These are phyloP conservation scores for Ethmia dodecea DNA, from an alignment of 2,888 invertebrate genomes.

Conservation along the genomic window DNA sequence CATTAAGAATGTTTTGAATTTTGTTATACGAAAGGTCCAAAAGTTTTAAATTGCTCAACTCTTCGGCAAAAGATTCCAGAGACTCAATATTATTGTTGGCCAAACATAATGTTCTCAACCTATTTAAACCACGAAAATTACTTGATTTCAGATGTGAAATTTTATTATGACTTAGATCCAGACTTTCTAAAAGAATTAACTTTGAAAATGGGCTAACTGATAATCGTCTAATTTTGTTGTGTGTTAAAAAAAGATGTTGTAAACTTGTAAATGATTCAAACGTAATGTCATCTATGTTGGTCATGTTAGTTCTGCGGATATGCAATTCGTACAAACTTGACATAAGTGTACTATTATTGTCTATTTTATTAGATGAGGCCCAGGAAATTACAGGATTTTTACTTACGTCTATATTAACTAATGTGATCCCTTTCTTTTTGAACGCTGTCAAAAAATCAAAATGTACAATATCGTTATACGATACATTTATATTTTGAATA, in stretches of 20 bases:
- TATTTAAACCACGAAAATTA: constrained; percentile 86
- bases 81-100: constrained; percentile 90
- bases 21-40: constrained; percentile 91
- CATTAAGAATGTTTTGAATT: constrained; percentile 85
- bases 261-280: constrained; percentile 86
- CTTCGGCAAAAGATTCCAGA: constrained; percentile 87
- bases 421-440: constrained; percentile 41
- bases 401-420: constrained; percentile 63
- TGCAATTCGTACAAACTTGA: constrained; percentile 64
- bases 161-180: constrained; percentile 90
- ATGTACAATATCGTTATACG: constrained; percentile 55
- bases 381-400: constrained; percentile 58
- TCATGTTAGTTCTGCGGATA: constrained; percentile 60
- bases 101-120: constrained; percentile 87
- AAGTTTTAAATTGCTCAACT: constrained; percentile 86
- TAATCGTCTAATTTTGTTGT: constrained; percentile 86
- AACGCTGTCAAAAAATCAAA: constrained; percentile 55
- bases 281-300: constrained; percentile 80
- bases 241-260: constrained; percentile 85
- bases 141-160: constrained; percentile 90
- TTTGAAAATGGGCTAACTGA: constrained; percentile 90
- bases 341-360: constrained; percentile 54
- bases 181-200: constrained; percentile 84
- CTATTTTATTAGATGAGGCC: constrained; percentile 39
- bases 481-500: constrained; percentile 61